Conservation (phyloP, 2,113 vertebrate genomes). For the Rafetus swinhoei region DNA sequence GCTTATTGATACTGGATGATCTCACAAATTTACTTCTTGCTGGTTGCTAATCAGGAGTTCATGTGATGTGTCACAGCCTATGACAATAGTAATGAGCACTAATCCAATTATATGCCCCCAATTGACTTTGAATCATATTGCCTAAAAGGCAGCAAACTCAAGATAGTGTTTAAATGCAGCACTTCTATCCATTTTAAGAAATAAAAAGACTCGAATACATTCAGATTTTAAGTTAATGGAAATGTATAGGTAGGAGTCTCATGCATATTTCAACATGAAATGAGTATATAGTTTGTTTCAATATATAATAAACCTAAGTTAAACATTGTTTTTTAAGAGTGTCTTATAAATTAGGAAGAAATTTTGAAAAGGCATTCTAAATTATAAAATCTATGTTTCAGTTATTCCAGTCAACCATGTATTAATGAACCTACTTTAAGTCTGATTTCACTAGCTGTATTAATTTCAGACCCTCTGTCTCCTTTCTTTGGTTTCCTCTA, state of each 20-base stretch:
- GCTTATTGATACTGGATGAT: conserved; percentile 24
- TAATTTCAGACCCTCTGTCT: conserved; percentile 52
- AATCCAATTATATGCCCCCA: conserved; percentile 38
- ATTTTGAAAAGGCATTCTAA: conserved; percentile 35
- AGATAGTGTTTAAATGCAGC: not conserved
- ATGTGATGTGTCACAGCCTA: conserved; percentile 37
- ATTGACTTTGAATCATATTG: conserved; percentile 29
- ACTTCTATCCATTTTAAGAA: not conserved
- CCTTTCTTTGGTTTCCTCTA: conserved; percentile 64
- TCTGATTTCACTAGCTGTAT: conserved; percentile 54
- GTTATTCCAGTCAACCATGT: conserved; percentile 24
- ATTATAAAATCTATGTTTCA: conserved; percentile 50
- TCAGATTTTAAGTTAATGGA: not conserved
- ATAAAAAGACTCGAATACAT: not conserved
- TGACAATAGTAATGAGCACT: conserved; percentile 40
- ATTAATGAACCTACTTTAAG: conserved; percentile 51
- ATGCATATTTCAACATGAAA: not conserved
- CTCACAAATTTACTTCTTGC: conserved; percentile 14
- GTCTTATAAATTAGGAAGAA: not conserved
- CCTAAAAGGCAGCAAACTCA: conserved; percentile 16
- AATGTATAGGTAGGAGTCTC: not conserved
- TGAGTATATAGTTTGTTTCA: not conserved
- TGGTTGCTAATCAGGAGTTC: conserved; percentile 56
- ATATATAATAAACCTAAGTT: not conserved
- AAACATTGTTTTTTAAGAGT: not conserved